phyloP scores from a whole-genome alignment of 1,140 invertebrate genomes.

The Leptopilina boulardi region DNA sequence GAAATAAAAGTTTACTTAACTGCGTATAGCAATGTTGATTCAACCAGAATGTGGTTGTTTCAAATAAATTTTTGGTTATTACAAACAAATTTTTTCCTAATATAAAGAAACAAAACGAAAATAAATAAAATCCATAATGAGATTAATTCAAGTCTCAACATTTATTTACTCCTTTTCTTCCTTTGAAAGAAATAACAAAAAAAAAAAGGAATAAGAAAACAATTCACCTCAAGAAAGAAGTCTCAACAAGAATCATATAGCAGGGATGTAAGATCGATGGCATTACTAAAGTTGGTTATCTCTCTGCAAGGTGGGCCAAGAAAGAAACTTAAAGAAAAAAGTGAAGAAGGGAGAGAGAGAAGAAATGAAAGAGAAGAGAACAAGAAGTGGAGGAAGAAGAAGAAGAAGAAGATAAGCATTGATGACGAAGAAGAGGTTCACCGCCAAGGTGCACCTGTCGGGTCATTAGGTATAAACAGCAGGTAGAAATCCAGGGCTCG shows the following conservation, averaged over 20 bases:
- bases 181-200: not conserved
- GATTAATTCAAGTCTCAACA: no score
- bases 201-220: not conserved
- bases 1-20: no score
- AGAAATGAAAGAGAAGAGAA: constrained; percentile 13
- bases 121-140: no score
- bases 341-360: constrained; percentile 45
- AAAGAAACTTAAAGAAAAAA: not conserved
- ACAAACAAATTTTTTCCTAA: no score
- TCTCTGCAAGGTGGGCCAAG: constrained; percentile 20
- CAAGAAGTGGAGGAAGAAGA: constrained; percentile 44
- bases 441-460: constrained; percentile 69
- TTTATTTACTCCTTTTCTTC: not conserved
- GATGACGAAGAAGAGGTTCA: constrained; percentile 52
- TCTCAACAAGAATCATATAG: not conserved
- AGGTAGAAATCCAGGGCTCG: constrained; percentile 61
- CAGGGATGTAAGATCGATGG: constrained; percentile 10
- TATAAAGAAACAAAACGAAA: no score
- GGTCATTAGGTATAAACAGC: constrained; percentile 74
- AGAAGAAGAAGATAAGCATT: constrained; percentile 18
- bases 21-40: no score
- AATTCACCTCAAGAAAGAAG: not conserved
- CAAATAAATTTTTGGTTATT: no score
- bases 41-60: no score
- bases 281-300: constrained; percentile 18